A percentile compares a stretch with the other conserved stretches of the same genome.
These are phyloP conservation scores for Galleria mellonella DNA, from an alignment of 1,140 invertebrate genomes.

Conservation along the genomic window DNA sequence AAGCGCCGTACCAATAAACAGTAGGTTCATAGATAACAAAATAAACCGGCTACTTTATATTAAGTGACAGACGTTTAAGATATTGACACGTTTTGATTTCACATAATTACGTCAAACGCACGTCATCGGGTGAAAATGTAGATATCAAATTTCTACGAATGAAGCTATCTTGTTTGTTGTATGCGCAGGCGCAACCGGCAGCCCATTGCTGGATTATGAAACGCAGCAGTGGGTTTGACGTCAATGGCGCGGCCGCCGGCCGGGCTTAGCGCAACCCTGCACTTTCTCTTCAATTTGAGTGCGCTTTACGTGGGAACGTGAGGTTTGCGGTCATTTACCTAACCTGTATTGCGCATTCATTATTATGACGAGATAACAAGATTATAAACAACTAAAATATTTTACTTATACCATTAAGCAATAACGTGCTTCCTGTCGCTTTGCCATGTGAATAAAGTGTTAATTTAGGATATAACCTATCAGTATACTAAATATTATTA, in stretches of 20 bases:
- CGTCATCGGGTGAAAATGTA: conserved; percentile 5
- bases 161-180: background rate
- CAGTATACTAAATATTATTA: too few species aligned
- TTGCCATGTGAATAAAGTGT: too few species aligned
- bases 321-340: background rate
- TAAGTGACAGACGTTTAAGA: background rate
- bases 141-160: conserved; percentile 3
- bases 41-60: background rate
- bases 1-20: too few species aligned
- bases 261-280: conserved; percentile 3
- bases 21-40: too few species aligned
- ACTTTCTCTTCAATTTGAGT: conserved; percentile 19
- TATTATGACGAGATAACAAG: conserved; percentile 6
- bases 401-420: too few species aligned
- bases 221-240: conserved; percentile 22
- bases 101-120: background rate
- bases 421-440: too few species aligned
- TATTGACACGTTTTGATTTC: conserved; percentile 6
- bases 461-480: too few species aligned
- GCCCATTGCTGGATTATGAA: conserved; percentile 19
- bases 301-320: conserved; percentile 15
- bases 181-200: conserved; percentile 7
- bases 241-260: conserved; percentile 14
- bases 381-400: too few species aligned
- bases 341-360: background rate